Evolutionary conservation across 2,113 vertebrate genomes (phyloP), one percentile per base, ranked within the genome.

Genomic region (Paracanthobrama guichenoti): DNA sequence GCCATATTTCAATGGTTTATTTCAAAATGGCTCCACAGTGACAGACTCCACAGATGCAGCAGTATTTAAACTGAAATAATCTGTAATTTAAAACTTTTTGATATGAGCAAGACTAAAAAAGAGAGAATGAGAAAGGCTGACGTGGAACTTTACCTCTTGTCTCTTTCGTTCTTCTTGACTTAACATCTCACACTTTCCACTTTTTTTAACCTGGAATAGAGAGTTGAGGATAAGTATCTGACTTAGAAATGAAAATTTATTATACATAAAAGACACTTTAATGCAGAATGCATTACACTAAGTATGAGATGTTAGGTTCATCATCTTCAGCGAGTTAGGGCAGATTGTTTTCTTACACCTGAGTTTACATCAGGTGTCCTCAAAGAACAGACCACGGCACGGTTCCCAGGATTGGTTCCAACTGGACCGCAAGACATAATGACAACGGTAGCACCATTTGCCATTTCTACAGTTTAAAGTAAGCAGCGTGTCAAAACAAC

Each of bases 91-190:
- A 24, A 60, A 24, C 14, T 31, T 16, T 66, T 66, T 66, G 28
- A 31, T 66, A 66, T 16, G 26, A 79, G 10, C 24, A 60, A 22
- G 16, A 46, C 13, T 4, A 20, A 24, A 81, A 26, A 44, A 64
- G 31, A 24, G 22, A 16, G 1, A 46, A 50, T 2, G 22, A 62
- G n/a, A 79, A 39, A 71, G n/a, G 18, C 35, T 9, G 28, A 60
- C 12, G n/a, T 35, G 28, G 53, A 82, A 57, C 85, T 60, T 76
- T 95, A 99, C 98, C 96, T 99, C 97, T 91, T 99, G 98, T 67
- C 95, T 95, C 88, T 98, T 99, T 78, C 96, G 96, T 84, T 98
- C 97, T 53, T 99, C 97, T 87, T 96, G 96, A 90, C 91, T 96
- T 83, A 98, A 87, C 0, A 84, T 91, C 6, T 96, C 95, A 6